A percentile compares a stretch with the other conserved stretches of the same genome.
Conservation (phyloP, 2,888 invertebrate genomes). For the Calameuta pallipes region DNA sequence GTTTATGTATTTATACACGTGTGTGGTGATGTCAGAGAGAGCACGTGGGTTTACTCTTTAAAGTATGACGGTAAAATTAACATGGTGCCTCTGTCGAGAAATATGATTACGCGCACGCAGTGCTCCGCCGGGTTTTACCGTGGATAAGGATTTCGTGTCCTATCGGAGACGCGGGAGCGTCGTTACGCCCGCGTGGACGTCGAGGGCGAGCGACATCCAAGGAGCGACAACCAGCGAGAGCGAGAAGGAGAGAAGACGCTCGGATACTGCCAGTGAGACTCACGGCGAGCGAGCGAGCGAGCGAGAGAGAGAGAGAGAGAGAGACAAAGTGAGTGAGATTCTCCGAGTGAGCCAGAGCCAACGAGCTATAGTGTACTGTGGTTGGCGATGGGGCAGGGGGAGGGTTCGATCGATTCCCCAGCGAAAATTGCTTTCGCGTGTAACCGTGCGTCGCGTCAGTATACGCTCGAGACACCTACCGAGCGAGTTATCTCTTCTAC, state of each 20-base stretch:
- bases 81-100: background rate
- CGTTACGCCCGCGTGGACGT: background rate
- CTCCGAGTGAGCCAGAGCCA: background rate
- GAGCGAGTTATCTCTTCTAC: background rate
- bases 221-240: background rate
- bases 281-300: too few relatives aligned
- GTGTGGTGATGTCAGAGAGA: background rate
- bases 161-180: background rate
- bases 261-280: background rate
- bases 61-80: background rate
- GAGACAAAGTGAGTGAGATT: background rate
- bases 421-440: constrained; percentile 27
- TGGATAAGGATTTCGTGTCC: background rate
- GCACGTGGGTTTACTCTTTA: background rate
- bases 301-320: background rate
- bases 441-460: background rate
- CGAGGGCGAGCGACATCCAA: background rate
- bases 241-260: background rate
- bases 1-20: background rate
- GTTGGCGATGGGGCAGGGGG: background rate
- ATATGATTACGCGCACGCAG: background rate
- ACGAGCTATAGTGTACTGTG: background rate
- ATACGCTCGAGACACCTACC: background rate
- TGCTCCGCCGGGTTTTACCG: background rate
- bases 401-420: constrained; percentile 27